Evolutionary conservation across 2,797 vertebrate genomes (phyloP), one percentile per base, ranked within the genome.

Genomic region (Megaceryle alcyon): DNA sequence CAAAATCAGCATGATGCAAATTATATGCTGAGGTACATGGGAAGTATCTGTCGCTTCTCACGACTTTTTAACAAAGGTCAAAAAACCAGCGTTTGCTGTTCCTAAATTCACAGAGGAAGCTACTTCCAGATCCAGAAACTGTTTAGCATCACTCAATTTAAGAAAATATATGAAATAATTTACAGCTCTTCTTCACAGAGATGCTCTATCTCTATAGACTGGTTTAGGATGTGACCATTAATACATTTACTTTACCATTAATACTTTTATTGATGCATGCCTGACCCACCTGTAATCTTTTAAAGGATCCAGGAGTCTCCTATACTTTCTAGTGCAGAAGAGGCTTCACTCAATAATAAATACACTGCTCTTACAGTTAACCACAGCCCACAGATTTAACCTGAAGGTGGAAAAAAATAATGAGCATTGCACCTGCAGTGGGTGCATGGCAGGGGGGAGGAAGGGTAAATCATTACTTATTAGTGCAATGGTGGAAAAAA

Each of bases 181-280:
- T 65, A 39, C 60, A 12, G 28, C 23, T 53, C 77, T 89, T 64
- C 66, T 72, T 87, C 0, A 0, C 44, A 72, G 54, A 75, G 44
- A 39, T 0, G 0, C 33, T 35, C 25, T 21, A 10, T 63, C 48
- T 53, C 41, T 71, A 1, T 11, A 48, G 37, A 53, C 25, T 20
- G 35, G 46, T n/a, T 26, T 0, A 7, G 35, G 26, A 51, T 0
- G 1, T 43, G 57, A 46, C n/a, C 56, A 31, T 60, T 46, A 54
- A 60, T 31, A 37, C 13, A 35, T 31, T 39, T 39, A 39, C 11
- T 39, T 39, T 39, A 39, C 39, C 39, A 39, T 39, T 39, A 39
- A 16, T 70, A 28, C 2, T 8, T 15, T 13, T 31, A n/a, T 31
- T 71, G 68, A 12, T 28, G 26, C 3, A 5, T 21, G 18, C 12